Evolutionary conservation across 1,140 invertebrate species (phyloP).

Genomic region (Dreissena polymorpha): DNA sequence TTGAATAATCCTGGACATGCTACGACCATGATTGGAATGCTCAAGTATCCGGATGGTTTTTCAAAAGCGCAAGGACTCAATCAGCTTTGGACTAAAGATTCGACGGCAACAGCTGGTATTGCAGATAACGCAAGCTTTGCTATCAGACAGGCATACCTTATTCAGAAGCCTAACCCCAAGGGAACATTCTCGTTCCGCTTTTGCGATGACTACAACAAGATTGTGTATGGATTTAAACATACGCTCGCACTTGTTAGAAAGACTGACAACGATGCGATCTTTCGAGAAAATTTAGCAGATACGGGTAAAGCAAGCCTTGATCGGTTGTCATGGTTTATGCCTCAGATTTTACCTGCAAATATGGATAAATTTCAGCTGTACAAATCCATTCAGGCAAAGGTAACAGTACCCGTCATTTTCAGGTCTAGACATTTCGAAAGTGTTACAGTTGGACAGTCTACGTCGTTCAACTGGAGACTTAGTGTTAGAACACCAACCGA

Average conservation of each 20-base stretch:
- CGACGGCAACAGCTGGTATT: background rate
- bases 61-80: background rate
- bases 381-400: conserved; percentile 12
- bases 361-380: conserved; percentile 1
- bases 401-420: background rate
- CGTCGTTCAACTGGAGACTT: conserved; percentile 6
- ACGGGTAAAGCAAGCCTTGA: conserved; percentile 36
- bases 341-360: conserved; percentile 15
- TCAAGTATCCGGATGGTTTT: conserved; percentile 16
- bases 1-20: background rate
- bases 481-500: background rate
- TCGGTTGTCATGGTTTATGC: conserved; percentile 39
- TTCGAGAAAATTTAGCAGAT: background rate
- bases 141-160: conserved; percentile 6
- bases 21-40: background rate
- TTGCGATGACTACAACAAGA: conserved; percentile 4
- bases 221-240: conserved; percentile 2
- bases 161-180: background rate
- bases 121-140: conserved; percentile 2
- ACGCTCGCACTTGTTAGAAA: conserved; percentile 5
- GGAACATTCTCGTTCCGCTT: conserved; percentile 3
- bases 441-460: background rate
- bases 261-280: conserved; percentile 38
- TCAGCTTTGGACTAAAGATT: conserved; percentile 11
- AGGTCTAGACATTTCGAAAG: conserved; percentile 8